Conservation (phyloP, 2,113 vertebrate genomes). For the Oxyura jamaicensis region DNA sequence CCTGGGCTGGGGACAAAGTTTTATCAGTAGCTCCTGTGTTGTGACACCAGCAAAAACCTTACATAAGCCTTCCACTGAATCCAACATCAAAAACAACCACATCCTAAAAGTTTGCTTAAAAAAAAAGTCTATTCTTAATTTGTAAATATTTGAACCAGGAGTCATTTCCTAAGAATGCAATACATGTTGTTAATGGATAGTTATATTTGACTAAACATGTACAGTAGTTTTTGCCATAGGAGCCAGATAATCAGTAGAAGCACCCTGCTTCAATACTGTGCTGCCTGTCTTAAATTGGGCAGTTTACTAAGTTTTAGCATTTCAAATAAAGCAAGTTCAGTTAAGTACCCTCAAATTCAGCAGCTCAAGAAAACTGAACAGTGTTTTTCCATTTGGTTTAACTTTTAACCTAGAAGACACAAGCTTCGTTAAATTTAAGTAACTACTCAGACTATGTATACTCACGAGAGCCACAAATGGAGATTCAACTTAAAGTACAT, state of each 20-base stretch:
- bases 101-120: not conserved
- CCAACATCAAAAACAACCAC: not conserved
- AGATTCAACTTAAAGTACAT: not conserved
- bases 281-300: not conserved
- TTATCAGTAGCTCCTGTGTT: not conserved
- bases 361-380: not conserved
- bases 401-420: not conserved
- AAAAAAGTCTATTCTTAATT: not conserved
- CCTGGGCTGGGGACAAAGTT: not conserved
- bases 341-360: not conserved
- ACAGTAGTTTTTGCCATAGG: not conserved
- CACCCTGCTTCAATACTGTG: not conserved
- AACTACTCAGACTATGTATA: not conserved
- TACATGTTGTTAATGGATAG: not conserved
- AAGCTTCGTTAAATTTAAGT: not conserved
- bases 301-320: not conserved
- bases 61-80: not conserved
- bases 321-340: not conserved
- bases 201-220: not conserved
- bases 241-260: not conserved
- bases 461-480: not conserved
- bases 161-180: not conserved
- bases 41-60: not conserved
- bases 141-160: not conserved
- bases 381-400: not conserved